phyloP scores from a whole-genome alignment of 2,113 vertebrate genomes.

The Hyla sarda region DNA sequence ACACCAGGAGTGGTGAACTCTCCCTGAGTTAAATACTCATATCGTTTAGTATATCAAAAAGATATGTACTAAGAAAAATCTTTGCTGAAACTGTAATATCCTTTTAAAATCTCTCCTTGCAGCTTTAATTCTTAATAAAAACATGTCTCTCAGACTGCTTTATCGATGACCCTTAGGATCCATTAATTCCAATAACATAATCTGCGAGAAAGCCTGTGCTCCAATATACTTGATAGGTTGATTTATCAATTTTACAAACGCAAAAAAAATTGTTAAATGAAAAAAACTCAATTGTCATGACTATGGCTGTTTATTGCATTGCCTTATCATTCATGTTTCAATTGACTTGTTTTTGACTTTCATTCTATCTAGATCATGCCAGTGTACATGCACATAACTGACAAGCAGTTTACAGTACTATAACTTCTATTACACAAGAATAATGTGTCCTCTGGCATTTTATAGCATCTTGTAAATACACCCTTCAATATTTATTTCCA shows the following conservation, averaged over 20 bases:
- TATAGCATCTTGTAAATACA: slow-evolving; percentile 45
- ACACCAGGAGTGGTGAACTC: too few species aligned
- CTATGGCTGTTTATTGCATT: background rate
- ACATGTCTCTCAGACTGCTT: background rate
- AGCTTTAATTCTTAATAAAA: background rate
- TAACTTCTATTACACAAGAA: slow-evolving; percentile 37
- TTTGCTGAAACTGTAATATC: background rate
- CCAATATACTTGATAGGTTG: background rate
- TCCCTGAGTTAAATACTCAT: too few species aligned
- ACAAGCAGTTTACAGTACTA: slow-evolving; percentile 27
- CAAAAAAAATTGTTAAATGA: background rate
- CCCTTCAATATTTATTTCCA: slow-evolving; percentile 46
- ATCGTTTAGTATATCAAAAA: too few species aligned
- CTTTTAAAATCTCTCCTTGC: background rate
- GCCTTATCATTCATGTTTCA: background rate
- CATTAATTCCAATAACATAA: background rate
- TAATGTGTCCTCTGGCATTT: slow-evolving; percentile 31
- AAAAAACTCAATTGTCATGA: background rate
- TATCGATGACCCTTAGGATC: background rate
- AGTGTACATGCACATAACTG: slow-evolving; percentile 29
- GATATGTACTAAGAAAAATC: too few species aligned
- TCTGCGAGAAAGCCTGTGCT: background rate
- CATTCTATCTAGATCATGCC: background rate
- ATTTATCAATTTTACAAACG: background rate
- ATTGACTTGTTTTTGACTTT: background rate